These are phyloP conservation scores for Cisticola juncidis DNA, from an alignment of 2,113 vertebrate species.

Conservation along the genomic window DNA sequence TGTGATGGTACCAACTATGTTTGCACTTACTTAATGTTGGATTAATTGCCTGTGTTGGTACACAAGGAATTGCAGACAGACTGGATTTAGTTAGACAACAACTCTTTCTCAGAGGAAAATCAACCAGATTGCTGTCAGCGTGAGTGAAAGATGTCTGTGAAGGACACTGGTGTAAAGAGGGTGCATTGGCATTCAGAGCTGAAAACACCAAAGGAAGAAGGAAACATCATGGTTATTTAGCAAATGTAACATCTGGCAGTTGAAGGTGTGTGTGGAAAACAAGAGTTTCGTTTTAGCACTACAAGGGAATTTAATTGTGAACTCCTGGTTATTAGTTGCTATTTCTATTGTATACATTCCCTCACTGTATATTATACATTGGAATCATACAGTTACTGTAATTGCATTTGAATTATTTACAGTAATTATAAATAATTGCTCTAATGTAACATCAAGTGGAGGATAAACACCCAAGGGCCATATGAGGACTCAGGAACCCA, in stretches of 20 bases:
- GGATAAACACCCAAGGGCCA: background rate
- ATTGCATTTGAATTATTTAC: slow-evolving; percentile 56
- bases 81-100: background rate
- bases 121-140: background rate
- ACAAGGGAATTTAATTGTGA: background rate
- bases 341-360: slow-evolving; percentile 5
- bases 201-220: background rate
- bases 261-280: background rate
- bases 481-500: background rate
- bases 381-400: slow-evolving; percentile 34
- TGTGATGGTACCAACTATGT: background rate
- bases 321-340: background rate
- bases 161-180: background rate
- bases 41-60: background rate
- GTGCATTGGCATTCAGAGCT: background rate
- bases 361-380: background rate
- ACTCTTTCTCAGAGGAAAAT: background rate
- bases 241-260: background rate
- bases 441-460: slow-evolving; percentile 1
- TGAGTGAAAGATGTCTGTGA: background rate
- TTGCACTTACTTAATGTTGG: background rate
- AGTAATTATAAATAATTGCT: slow-evolving; percentile 50
- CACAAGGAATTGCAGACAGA: background rate
- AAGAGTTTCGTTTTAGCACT: background rate
- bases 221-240: background rate